Evolutionary conservation across 2,888 invertebrate genomes (phyloP).

Genomic region (Chaitophorus viminalis): DNA sequence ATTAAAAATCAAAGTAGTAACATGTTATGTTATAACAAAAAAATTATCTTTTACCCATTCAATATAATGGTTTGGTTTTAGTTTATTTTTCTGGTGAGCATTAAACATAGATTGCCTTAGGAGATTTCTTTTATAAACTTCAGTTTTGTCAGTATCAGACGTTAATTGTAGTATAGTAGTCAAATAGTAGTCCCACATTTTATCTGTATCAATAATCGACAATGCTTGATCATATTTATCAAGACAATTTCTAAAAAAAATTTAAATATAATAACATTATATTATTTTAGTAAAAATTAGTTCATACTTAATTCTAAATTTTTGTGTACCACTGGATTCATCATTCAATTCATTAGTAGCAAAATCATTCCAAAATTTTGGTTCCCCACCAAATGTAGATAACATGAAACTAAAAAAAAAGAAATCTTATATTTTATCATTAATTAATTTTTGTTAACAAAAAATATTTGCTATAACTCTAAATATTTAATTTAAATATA

Average conservation of each 20-base stretch:
- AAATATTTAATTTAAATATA: too few relatives aligned
- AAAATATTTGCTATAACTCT: too few relatives aligned
- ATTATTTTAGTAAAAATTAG: not conserved
- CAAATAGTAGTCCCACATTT: constrained; percentile 55
- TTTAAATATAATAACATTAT: not conserved
- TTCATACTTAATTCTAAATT: constrained; percentile 43
- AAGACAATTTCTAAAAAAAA: constrained; percentile 43
- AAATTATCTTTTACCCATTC: constrained; percentile 33
- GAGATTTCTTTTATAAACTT: constrained; percentile 45
- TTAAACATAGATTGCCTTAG: constrained; percentile 42
- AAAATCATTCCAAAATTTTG: constrained; percentile 48
- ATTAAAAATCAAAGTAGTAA: not conserved
- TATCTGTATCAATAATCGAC: constrained; percentile 21
- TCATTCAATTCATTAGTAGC: constrained; percentile 15
- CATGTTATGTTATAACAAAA: not conserved
- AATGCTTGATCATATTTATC: constrained; percentile 37
- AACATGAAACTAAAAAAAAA: constrained; percentile 44
- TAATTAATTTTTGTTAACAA: too few relatives aligned
- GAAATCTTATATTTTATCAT: not conserved
- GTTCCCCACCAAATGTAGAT: constrained; percentile 2
- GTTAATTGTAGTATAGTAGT: constrained; percentile 22
- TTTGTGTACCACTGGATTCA: not conserved
- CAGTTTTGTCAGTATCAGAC: constrained; percentile 4
- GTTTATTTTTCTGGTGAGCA: constrained; percentile 46
- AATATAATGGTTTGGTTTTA: constrained; percentile 47